Percentiles rank a stretch among this genome's conserved stretches.
Evolutionary conservation across 2,113 vertebrate species (phyloP).

Genomic region (Atlantisia rogersi): DNA sequence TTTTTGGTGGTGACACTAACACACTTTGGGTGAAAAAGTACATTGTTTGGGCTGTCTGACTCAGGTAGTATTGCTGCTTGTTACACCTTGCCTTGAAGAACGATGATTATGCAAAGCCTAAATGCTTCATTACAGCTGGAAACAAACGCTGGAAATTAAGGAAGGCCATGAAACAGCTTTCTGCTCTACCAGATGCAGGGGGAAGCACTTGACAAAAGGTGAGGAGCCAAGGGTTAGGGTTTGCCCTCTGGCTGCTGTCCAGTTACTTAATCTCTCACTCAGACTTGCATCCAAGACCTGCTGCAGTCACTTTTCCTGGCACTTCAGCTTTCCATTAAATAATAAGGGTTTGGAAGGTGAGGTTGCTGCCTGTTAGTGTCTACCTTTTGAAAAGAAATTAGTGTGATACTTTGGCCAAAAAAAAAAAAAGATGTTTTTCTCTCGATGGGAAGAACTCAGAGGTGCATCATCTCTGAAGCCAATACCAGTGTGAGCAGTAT

Average conservation of each 20-base stretch:
- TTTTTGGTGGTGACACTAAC: neutral
- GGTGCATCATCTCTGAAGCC: neutral
- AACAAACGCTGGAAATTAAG: neutral
- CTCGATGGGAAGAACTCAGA: neutral
- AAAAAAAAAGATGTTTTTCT: neutral
- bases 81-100: neutral
- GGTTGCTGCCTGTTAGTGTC: neutral
- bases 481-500: neutral
- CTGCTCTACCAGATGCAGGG: neutral
- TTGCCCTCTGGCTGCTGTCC: neutral
- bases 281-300: neutral
- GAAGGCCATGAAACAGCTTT: neutral
- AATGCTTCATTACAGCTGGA: neutral
- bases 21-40: neutral
- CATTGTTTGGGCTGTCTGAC: neutral
- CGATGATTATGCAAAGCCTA: neutral
- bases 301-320: neutral
- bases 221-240: neutral
- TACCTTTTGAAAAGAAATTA: neutral
- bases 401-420: neutral
- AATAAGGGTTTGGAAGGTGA: neutral
- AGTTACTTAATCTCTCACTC: neutral
- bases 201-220: neutral
- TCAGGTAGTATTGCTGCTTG: neutral
- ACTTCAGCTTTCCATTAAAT: conserved; percentile 8